Evolutionary conservation across 2,797 vertebrate genomes (phyloP).

Genomic region (Lacerta viridis): DNA sequence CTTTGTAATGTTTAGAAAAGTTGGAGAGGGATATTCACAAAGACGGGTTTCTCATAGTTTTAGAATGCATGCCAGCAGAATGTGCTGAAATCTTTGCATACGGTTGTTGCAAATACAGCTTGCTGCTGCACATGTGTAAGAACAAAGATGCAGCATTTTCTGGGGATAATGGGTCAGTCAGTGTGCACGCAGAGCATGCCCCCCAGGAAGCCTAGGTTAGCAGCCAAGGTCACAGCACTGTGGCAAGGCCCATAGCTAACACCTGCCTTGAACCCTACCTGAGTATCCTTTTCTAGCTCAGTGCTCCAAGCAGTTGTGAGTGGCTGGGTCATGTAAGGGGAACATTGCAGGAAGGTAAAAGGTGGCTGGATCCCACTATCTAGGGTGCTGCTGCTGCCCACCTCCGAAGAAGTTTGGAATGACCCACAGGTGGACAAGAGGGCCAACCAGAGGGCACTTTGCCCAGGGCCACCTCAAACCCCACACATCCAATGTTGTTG

Average conservation of each 20-base stretch:
- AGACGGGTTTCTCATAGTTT: not conserved
- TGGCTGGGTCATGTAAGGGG: no score
- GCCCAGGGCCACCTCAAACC: not conserved
- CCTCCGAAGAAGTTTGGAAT: not conserved
- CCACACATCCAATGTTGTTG: not conserved
- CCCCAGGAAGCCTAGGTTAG: no score
- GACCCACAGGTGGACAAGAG: not conserved
- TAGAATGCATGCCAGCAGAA: not conserved
- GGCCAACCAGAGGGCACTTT: no score
- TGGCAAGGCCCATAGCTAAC: not conserved
- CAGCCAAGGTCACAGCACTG: not conserved
- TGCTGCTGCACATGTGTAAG: not conserved
- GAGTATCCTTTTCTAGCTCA: not conserved
- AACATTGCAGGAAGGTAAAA: not conserved
- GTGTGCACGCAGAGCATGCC: not conserved
- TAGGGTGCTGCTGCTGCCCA: not conserved
- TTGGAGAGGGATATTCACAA: not conserved
- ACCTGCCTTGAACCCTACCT: not conserved
- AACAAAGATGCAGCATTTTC: not conserved
- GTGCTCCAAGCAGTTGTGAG: not conserved
- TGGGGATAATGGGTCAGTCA: not conserved
- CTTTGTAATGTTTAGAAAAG: not conserved
- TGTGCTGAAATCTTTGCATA: not conserved
- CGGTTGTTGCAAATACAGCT: not conserved
- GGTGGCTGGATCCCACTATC: not conserved